Evolutionary conservation across 2,888 invertebrate genomes (phyloP), one percentile per base, ranked within the genome.

Genomic region (Agriopis leucophaearia): DNA sequence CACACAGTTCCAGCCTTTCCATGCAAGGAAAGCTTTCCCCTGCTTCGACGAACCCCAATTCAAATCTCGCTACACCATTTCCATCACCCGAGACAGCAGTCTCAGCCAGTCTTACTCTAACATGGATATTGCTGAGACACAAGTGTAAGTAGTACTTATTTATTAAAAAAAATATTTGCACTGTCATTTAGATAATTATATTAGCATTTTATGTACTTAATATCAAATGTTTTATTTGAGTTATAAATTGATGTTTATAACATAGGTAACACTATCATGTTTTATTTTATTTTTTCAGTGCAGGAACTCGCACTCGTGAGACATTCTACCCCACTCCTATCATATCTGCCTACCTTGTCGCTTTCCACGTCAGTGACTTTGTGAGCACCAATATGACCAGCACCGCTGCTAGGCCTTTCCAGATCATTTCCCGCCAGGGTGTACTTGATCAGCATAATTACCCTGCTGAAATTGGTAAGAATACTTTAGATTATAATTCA

Each of bases 1-100:
- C 7, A 97, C 97, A 0, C 97, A 97, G 83, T 97, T 97, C 85
- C 96, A 97, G 75, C 96, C 97, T 0, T 96, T 94, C 70, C 96
- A 96, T 78, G 97, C 97, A 0, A 94, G 97, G 70, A 95, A 96
- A 78, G 97, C 97, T 0, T 98, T 98, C 85, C 98, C 98, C 0
- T 98, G 98, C 86, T 97, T 98, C 77, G 98, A 98, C 79, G 97
- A 98, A 78, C 98, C 98, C 0, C 95, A 95, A 38, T 96, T 97
- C 83, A 97, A 98, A 84, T 96, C 97, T 0, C 95, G 90, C 42
- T 98, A 96, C 76, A 91, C 91, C 1, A 94, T 98, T 52, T 95
- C 94, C 71, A 95, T 98, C 70, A 95, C 95, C 5, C 94, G 96
- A 64, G 94, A 95, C 36, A 77, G 79, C 1, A 87, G 85, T 58